Percentiles rank a stretch among this genome's conserved stretches.
phyloP scores from a whole-genome alignment of 2,888 invertebrate species.

The Ypsolopha scabrella region DNA sequence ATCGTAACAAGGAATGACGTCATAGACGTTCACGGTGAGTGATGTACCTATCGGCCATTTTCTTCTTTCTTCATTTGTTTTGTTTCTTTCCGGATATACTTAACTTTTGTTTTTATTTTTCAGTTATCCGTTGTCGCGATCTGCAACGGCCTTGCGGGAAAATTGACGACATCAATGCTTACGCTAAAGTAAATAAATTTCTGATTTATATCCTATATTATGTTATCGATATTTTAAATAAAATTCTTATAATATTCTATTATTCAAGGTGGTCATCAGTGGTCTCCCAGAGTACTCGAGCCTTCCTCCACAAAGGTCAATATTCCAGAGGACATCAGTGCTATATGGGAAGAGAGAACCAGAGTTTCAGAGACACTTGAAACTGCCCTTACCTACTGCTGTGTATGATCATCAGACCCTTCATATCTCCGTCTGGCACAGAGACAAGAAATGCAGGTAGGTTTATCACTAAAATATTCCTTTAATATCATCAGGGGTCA shows the following conservation, averaged over 20 bases:
- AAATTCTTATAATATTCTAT: background rate
- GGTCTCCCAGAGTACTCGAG: conserved; percentile 50
- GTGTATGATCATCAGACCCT: conserved; percentile 72
- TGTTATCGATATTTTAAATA: background rate
- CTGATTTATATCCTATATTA: background rate
- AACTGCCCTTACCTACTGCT: conserved; percentile 71
- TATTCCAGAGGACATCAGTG: conserved; percentile 83
- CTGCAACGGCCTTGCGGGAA: conserved; percentile 76
- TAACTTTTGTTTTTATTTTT: conserved; percentile 21
- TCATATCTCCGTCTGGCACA: conserved; percentile 88
- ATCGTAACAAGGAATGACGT: conserved; percentile 67
- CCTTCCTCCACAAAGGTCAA: conserved; percentile 62
- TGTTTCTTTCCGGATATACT: conserved; percentile 8
- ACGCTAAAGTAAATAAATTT: conserved; percentile 75
- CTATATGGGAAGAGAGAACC: conserved; percentile 83
- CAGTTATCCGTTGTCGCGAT: conserved; percentile 84
- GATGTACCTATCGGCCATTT: conserved; percentile 50
- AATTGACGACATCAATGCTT: conserved; percentile 78
- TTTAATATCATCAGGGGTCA: too few relatives aligned
- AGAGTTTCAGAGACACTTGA: conserved; percentile 83
- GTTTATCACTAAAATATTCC: conserved; percentile 10
- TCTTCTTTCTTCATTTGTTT: conserved; percentile 14
- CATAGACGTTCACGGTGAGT: conserved; percentile 79
- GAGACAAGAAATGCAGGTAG: conserved; percentile 85
- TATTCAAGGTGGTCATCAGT: conserved; percentile 68